These are phyloP conservation scores for Hirtodrosophila histrioides DNA, from an alignment of 2,888 invertebrate genomes.

Conservation along the genomic window DNA sequence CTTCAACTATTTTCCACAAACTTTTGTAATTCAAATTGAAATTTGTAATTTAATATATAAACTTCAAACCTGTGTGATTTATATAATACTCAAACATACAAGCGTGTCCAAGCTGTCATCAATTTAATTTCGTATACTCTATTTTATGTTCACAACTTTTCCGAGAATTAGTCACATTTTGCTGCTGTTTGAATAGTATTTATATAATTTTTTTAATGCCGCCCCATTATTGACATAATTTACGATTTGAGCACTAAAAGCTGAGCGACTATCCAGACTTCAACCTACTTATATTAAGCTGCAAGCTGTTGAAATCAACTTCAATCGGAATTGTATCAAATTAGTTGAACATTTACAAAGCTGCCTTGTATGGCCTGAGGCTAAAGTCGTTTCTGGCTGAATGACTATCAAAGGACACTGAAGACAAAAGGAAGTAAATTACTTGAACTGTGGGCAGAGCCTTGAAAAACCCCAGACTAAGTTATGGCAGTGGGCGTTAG, in stretches of 20 bases:
- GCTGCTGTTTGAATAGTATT: slow-evolving; percentile 46
- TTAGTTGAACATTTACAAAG: slow-evolving; percentile 55
- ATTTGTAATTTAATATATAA: too few relatives aligned
- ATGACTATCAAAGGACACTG: slow-evolving; percentile 65
- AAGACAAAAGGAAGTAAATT: slow-evolving; percentile 19
- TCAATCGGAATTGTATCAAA: slow-evolving; percentile 53
- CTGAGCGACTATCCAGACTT: slow-evolving; percentile 26
- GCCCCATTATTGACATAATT: slow-evolving; percentile 62
- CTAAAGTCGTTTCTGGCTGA: slow-evolving; percentile 40
- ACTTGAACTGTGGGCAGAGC: background rate
- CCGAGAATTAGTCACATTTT: slow-evolving; percentile 63
- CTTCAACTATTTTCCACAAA: too few relatives aligned
- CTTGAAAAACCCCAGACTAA: background rate
- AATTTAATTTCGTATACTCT: slow-evolving; percentile 7
- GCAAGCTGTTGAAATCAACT: slow-evolving; percentile 22
- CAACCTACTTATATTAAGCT: slow-evolving; percentile 4
- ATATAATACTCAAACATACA: too few relatives aligned
- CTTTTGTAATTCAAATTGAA: too few relatives aligned
- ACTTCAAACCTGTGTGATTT: too few relatives aligned
- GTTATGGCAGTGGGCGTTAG: background rate
- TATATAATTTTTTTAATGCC: slow-evolving; percentile 39
- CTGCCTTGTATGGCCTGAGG: slow-evolving; percentile 57
- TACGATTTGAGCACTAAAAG: slow-evolving; percentile 47
- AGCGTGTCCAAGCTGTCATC: slow-evolving; percentile 2
- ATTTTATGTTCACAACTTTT: slow-evolving; percentile 44